phyloP scores from a whole-genome alignment of 2,888 invertebrate species.

The Agrotis clavis region DNA sequence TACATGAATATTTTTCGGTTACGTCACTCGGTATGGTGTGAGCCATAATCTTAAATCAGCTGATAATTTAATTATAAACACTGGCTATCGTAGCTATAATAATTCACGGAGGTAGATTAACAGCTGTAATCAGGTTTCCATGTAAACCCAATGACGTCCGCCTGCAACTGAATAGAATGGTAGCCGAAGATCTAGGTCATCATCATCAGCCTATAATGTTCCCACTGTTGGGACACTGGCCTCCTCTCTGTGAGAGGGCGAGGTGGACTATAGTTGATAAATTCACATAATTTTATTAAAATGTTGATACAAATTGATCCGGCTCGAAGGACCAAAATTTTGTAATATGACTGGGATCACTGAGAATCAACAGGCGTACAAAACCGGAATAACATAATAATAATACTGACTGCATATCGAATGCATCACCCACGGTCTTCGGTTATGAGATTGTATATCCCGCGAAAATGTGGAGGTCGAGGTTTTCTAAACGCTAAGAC shows the following conservation, averaged over 20 bases:
- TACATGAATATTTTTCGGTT: no score
- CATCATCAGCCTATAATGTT: no score
- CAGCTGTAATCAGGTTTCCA: conserved; percentile 23
- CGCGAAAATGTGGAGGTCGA: no score
- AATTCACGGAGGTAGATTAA: conserved; percentile 3
- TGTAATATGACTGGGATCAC: not conserved
- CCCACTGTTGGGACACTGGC: no score
- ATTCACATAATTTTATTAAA: no score
- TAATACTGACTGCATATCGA: no score
- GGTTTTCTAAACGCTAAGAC: no score
- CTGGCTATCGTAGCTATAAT: conserved; percentile 3
- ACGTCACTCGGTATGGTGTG: not conserved
- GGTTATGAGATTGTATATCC: no score
- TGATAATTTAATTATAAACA: not conserved
- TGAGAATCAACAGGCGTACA: not conserved
- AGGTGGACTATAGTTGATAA: no score
- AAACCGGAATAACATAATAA: not conserved
- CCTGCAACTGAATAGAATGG: not conserved
- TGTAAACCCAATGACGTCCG: conserved; percentile 14
- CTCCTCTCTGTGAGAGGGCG: no score
- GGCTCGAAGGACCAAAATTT: not conserved
- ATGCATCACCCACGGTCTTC: no score
- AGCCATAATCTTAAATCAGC: conserved; percentile 8
- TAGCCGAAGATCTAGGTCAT: not conserved
- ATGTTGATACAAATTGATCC: not conserved